Evolutionary conservation across 2,888 invertebrate genomes (phyloP).

Genomic region (Tetragonula carbonaria): DNA sequence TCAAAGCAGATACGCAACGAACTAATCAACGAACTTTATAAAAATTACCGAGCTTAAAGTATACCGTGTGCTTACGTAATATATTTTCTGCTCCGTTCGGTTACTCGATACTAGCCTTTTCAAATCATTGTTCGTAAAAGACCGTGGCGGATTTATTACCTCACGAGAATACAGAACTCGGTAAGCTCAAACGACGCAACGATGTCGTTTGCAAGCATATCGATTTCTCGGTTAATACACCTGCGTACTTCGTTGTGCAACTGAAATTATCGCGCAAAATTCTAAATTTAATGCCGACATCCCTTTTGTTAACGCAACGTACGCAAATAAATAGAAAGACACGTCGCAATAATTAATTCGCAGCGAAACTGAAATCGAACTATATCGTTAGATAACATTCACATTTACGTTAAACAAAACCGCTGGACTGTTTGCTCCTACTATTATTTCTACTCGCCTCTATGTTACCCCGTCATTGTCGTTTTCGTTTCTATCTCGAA

Average conservation of each 20-base stretch:
- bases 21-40: background rate
- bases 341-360: background rate
- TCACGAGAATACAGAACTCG: background rate
- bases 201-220: background rate
- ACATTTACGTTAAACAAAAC: background rate
- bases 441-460: background rate
- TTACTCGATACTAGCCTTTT: background rate
- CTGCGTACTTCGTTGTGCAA: conserved; percentile 16
- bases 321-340: background rate
- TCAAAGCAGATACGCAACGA: background rate
- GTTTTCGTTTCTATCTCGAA: background rate
- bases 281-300: background rate
- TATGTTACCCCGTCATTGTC: background rate
- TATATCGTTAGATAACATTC: background rate
- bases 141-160: background rate
- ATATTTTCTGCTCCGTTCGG: background rate
- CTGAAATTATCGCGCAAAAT: background rate
- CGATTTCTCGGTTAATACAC: background rate
- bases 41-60: background rate
- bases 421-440: background rate
- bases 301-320: background rate
- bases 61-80: background rate
- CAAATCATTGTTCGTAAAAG: background rate
- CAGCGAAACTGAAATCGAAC: too few species aligned
- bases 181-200: background rate